Percentiles rank a stretch among this genome's conserved stretches.
These are phyloP conservation scores for Chamaea fasciata DNA, from an alignment of 2,113 vertebrate species.

Conservation along the genomic window DNA sequence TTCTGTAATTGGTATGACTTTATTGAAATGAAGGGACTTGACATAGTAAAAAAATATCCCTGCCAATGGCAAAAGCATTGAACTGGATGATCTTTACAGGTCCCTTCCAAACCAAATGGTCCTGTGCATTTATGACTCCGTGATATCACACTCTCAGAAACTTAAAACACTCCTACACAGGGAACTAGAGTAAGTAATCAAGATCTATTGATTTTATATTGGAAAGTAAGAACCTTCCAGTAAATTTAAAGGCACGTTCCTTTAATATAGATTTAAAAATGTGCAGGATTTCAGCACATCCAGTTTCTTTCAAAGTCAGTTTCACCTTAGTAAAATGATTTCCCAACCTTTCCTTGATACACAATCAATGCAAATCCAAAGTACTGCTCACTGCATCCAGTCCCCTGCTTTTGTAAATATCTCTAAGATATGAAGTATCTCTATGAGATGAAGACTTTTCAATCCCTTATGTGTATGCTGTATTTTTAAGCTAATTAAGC, in stretches of 20 bases:
- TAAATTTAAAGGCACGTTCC: background rate
- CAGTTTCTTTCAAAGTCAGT: background rate
- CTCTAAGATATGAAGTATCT: background rate
- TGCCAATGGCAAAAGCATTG: background rate
- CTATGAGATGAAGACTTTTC: background rate
- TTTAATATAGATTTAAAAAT: background rate
- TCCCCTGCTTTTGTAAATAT: background rate
- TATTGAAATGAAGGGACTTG: background rate
- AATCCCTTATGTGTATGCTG: background rate
- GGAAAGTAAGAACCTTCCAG: background rate
- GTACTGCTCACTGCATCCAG: background rate
- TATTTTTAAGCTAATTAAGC: background rate
- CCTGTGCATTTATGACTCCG: background rate
- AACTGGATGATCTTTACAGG: background rate
- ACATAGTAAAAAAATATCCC: background rate
- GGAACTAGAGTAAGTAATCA: background rate
- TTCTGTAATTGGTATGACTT: background rate
- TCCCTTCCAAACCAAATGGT: background rate
- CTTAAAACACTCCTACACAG: background rate
- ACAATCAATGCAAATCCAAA: background rate
- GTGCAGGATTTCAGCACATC: background rate
- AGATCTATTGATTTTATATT: background rate
- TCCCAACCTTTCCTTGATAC: background rate
- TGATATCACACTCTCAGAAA: background rate
- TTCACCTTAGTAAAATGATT: background rate